Evolutionary conservation across 2,113 vertebrate species (phyloP), one percentile per base, ranked within the genome.

Genomic region (Ceyx margarethae): DNA sequence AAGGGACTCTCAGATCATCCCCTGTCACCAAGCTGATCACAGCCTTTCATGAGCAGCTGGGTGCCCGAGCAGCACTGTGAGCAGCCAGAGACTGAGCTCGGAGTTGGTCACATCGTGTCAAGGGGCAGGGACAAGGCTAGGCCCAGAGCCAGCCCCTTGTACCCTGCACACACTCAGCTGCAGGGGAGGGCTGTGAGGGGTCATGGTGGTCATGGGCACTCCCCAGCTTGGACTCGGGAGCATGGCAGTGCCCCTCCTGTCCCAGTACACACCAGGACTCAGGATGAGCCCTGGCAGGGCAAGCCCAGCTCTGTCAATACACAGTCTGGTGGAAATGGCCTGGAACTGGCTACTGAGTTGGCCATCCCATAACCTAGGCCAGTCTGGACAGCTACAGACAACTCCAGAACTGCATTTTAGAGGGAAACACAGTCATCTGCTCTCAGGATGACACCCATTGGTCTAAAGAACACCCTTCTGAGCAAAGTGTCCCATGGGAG

Each of bases 1-100:
- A 85, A 62, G 68, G 62, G 93, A 65, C 40, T 76, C 78, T 93
- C 95, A 93, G 95, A 94, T 94, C 95, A 84, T 89, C 28, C 77
- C 60, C 56, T 83, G 89, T 79, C 84, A 84, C 89, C 23, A 43
- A 79, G 84, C 81, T 81, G 93, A 89, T 84, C 89, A 35, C 66
- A 75, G 78, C 53, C 77, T 79, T 87, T 89, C 77, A 88, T 0
- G 53, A 92, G 74, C 93, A 93, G 91, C 84, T 64, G 87, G 91
- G 89, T 84, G 86, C 91, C 77, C 37, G 80, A n/a, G 31, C 1
- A 0, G 50, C 75, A 26, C 90, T 9, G 78, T 4, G 8, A 31
- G 71, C 71, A 58, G 80, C 42, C 21, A 28, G 74, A 53, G 64
- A 11, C 5, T 1, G 54, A 29, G 16, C 42, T 58, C 0, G 5